Conservation (phyloP, 2,888 invertebrate species). For the Tenodera sinensis region DNA sequence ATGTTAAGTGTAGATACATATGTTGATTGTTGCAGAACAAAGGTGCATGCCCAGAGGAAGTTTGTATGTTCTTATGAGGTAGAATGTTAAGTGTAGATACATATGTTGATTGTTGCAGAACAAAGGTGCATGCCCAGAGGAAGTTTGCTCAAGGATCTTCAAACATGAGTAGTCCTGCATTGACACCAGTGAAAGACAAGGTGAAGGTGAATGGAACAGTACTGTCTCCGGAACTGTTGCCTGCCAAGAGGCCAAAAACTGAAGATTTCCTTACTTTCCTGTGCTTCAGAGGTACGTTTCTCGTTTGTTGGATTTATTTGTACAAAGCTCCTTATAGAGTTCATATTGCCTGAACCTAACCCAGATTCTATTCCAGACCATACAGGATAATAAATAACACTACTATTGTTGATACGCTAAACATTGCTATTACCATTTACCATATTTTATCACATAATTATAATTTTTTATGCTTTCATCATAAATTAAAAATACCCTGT, state of each 20-base stretch:
- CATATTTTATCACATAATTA: no score
- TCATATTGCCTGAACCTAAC: no score
- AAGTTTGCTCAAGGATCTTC: slow-evolving; percentile 81
- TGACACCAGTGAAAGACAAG: slow-evolving; percentile 59
- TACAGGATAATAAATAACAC: no score
- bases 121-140: slow-evolving; percentile 79
- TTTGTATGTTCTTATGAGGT: slow-evolving; percentile 45
- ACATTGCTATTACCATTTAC: no score
- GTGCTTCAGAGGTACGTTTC: slow-evolving; percentile 66
- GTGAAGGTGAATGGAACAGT: slow-evolving; percentile 31
- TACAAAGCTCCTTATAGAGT: no score
- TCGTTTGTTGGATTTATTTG: no score
- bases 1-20: no score
- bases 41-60: slow-evolving; percentile 82
- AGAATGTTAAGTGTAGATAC: not conserved
- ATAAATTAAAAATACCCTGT: no score
- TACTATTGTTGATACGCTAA: no score
- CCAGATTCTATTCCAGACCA: no score
- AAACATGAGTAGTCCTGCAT: slow-evolving; percentile 52
- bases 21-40: slow-evolving; percentile 54
- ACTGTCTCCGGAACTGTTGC: slow-evolving; percentile 36
- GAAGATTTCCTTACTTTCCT: slow-evolving; percentile 83
- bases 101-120: slow-evolving; percentile 47
- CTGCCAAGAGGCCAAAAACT: slow-evolving; percentile 68
- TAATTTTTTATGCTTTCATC: no score